Base-by-base conservation (phyloP, 2,888 invertebrate species). In the Drosophila atroscutellata region DNA sequence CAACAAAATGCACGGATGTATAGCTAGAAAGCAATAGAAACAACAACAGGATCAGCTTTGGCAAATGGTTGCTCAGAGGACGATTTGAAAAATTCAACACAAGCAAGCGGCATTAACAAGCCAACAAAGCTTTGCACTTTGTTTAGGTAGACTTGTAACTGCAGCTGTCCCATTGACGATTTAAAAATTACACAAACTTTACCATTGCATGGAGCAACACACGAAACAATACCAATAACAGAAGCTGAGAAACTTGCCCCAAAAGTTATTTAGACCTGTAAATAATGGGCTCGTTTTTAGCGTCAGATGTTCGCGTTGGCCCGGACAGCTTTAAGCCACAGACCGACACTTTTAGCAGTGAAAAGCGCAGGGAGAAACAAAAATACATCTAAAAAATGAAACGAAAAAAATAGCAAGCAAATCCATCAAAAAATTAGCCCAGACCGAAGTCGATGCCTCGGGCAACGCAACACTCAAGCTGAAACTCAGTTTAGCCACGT, bases 11-110 rank as follows among this genome's bases (percentile, higher is more conserved):
- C 86, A 80, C 75, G 72, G 78, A 83, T 75, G 86, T 68, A 66
- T 63, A 49, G 69, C 61, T 59, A 65, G 64, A 66, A 64, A 55
- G 67, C 67, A 66, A 57, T 51, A 37, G 64, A 20, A 74, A 49
- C 32, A 66, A 62, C 49, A 49, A 58, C 37, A 72, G 68, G 57
- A 66, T 56, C 77, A 87, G 88, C 83, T 87, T 88, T 85, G 66
- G 59, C 77, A 88, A 88, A 87, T 85, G 80, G 71, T 71, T 73
- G 83, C 28, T 81, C 68, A 67, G 65, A 65, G 73, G 67, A 72
- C 83, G 81, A 75, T 84, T 88, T 84, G 73, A 75, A 84, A 84
- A 84, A 88, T 83, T 69, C 83, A 83, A 88, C 75, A 72, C 78
- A 83, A 86, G 75, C 75, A 78, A 83, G 75, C 63, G 50, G 45